A percentile compares a stretch with the other conserved stretches of the same genome.
phyloP scores from a whole-genome alignment of 2,888 invertebrate genomes.

The Folsomia manolachei region DNA sequence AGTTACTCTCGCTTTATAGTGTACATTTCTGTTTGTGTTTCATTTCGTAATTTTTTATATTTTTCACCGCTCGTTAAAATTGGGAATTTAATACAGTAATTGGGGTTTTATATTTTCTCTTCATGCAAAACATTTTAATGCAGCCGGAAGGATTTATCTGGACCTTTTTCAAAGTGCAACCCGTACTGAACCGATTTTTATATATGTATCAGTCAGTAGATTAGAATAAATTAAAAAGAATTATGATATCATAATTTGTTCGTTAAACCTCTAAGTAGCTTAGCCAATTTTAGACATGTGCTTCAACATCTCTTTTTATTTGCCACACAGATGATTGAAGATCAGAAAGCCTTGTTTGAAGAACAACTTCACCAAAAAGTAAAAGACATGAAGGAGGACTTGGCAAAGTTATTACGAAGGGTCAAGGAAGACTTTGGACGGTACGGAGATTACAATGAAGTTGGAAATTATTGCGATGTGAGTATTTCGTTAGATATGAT shows the following conservation, averaged over 20 bases:
- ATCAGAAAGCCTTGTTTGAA: conserved; percentile 79
- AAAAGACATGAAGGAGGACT: conserved; percentile 67
- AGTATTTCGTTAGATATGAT: background rate
- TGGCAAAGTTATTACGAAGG: conserved; percentile 70
- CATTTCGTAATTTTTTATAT: background rate
- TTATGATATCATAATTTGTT: background rate
- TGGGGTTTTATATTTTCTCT: too few relatives aligned
- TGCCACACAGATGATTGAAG: conserved; percentile 65
- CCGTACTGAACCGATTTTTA: conserved; percentile 32
- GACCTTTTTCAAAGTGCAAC: conserved; percentile 46
- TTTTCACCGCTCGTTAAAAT: too few relatives aligned
- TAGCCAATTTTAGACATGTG: too few relatives aligned
- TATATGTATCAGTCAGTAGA: background rate
- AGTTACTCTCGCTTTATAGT: conserved; percentile 21
- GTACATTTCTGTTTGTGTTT: too few relatives aligned
- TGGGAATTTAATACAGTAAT: too few relatives aligned
- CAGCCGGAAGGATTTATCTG: conserved; percentile 48
- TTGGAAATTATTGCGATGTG: conserved; percentile 67
- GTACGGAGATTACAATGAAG: conserved; percentile 77
- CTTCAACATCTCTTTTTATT: too few relatives aligned
- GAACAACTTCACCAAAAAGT: conserved; percentile 70
- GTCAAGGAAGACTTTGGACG: conserved; percentile 68
- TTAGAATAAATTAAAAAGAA: background rate
- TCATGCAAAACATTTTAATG: too few relatives aligned
- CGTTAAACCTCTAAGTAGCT: too few relatives aligned